Base-by-base conservation (phyloP, 2,888 invertebrate species). In the Rotaria macrura region DNA sequence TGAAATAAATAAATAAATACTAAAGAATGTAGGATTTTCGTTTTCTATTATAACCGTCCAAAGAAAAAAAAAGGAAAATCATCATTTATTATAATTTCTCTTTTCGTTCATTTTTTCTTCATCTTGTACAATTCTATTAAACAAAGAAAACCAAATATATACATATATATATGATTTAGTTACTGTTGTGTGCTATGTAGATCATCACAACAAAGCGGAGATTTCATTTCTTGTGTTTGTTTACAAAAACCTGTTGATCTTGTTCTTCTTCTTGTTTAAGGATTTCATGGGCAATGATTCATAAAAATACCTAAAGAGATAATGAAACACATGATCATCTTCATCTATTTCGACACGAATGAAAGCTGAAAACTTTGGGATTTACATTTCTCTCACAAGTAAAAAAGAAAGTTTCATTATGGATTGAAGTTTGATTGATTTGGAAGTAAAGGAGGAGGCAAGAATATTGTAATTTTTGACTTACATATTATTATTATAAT, bases 31-130 rank as follows among this genome's bases (percentile, higher is more conserved):
- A 65, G 65, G 65, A 65, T 65, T 65, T 65, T 65, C 65, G n/a
- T 14, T 65, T 65, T 65, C 65, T 65, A 34, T 14, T 20, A 65
- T 20, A 65, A 34, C 34, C 34, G 65, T 65, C 34, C 65, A 65
- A 34, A 34, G 65, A 0, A 34, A 29, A 54, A 54, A 54, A 54
- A 54, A 54, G 9, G 29, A 65, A 65, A 65, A 34, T 14, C 29
- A 65, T 65, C 29, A 65, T 65, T 65, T 65, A 65, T 20, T 29
- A 10, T 34, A 17, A 65, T 20, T 34, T 34, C 34, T 65, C 65
- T 65, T 65, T 29, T 65, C 65, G 65, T 65, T 65, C 65, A 65
- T 65, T 65, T 65, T 65, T 34, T 65, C 65, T 34, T 65, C 65
- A 34, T 34, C 65, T 34, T 65, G 65, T 65, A 65, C 65, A 65